Conservation (phyloP, 1,140 invertebrate species). For the Anastatus disparis region DNA sequence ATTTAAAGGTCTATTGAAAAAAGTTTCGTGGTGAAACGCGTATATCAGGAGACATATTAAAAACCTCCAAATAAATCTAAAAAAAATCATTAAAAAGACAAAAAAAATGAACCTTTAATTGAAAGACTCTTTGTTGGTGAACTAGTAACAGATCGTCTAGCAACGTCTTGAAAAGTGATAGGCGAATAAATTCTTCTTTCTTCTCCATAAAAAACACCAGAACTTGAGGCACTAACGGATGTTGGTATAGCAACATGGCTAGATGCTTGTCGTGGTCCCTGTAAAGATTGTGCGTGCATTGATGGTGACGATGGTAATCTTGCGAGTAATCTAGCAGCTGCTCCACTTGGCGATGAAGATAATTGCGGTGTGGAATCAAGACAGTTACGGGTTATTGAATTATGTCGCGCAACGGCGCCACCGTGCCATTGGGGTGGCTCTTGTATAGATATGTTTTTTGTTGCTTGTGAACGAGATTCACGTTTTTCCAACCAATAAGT, state of each 20-base stretch:
- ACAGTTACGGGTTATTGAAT: background rate
- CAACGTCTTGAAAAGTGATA: slow-evolving; percentile 86
- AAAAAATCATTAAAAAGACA: background rate
- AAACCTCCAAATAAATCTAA: too few relatives aligned
- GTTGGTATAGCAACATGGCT: background rate
- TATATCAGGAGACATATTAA: too few relatives aligned
- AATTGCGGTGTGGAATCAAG: background rate
- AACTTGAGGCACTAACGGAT: background rate
- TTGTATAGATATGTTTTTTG: slow-evolving; percentile 58
- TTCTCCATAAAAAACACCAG: slow-evolving; percentile 61
- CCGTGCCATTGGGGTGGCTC: slow-evolving; percentile 63
- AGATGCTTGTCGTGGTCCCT: background rate
- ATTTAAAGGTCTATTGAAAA: too few relatives aligned
- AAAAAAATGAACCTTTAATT: slow-evolving; percentile 17
- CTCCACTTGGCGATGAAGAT: background rate
- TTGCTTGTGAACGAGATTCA: slow-evolving; percentile 70
- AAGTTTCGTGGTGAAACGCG: too few relatives aligned
- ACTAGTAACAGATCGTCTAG: slow-evolving; percentile 77
- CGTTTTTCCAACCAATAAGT: slow-evolving; percentile 89
- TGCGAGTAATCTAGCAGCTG: background rate
- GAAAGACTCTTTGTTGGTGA: slow-evolving; percentile 71
- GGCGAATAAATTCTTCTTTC: slow-evolving; percentile 81
- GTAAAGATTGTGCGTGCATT: too few relatives aligned
- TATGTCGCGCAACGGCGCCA: background rate
- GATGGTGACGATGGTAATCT: slow-evolving; percentile 3